A percentile compares a stretch with the other conserved stretches of the same genome.
phyloP scores from a whole-genome alignment of 2,888 invertebrate genomes.

The Copidosoma aretas region DNA sequence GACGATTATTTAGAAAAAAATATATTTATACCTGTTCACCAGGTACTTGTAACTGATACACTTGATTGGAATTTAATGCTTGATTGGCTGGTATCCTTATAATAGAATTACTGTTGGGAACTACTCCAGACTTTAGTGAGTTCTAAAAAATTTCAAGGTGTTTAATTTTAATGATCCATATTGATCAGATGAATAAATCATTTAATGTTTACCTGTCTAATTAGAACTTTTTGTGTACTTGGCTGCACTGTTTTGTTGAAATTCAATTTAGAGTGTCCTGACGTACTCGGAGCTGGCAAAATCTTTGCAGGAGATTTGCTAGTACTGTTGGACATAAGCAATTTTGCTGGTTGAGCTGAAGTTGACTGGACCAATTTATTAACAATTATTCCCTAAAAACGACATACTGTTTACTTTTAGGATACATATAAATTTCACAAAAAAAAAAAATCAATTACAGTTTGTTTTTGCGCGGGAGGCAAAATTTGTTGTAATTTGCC shows the following conservation, averaged over 20 bases:
- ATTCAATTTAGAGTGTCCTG: slow-evolving; percentile 50
- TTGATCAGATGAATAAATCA: slow-evolving; percentile 12
- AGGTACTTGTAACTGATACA: slow-evolving; percentile 77
- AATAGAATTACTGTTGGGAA: slow-evolving; percentile 61
- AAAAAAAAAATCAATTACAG: slow-evolving; percentile 18
- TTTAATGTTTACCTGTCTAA: slow-evolving; percentile 61
- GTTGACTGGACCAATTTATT: slow-evolving; percentile 63
- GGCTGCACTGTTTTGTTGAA: slow-evolving; percentile 56
- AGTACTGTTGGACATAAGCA: slow-evolving; percentile 40
- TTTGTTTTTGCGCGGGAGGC: slow-evolving; percentile 57
- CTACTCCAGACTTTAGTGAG: slow-evolving; percentile 60
- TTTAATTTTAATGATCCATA: slow-evolving; percentile 14
- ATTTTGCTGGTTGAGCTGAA: slow-evolving; percentile 56
- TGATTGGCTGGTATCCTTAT: slow-evolving; percentile 65
- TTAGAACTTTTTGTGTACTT: slow-evolving; percentile 66
- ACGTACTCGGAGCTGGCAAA: slow-evolving; percentile 68
- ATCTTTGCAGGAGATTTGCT: slow-evolving; percentile 75
- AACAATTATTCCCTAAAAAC: slow-evolving; percentile 62
- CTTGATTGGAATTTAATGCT: slow-evolving; percentile 63
- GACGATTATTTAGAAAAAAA: background rate
- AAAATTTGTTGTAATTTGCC: slow-evolving; percentile 64
- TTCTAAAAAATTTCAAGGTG: slow-evolving; percentile 48
- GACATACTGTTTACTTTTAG: slow-evolving; percentile 48
- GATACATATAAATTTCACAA: slow-evolving; percentile 47
- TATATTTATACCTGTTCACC: slow-evolving; percentile 70